Evolutionary conservation across 2,888 invertebrate species (phyloP).

Genomic region (Stenodema calcarata): DNA sequence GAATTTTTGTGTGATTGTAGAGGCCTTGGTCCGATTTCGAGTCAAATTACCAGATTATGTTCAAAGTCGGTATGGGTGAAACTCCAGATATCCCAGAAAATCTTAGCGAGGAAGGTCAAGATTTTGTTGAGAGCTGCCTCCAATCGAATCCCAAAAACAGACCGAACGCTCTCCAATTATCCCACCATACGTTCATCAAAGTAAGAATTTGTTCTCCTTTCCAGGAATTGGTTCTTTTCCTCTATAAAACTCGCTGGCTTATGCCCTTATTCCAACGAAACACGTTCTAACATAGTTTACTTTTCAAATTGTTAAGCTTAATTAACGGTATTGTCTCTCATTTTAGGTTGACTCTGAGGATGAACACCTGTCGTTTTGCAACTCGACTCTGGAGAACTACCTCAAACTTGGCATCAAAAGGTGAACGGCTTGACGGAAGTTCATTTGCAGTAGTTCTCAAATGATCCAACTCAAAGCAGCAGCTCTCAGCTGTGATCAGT

Average conservation of each 20-base stretch:
- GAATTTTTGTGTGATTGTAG: slow-evolving; percentile 64
- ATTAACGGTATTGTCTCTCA: neutral
- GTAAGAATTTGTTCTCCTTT: no score
- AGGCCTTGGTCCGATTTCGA: slow-evolving; percentile 92
- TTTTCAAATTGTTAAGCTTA: neutral
- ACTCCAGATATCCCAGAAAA: slow-evolving; percentile 74
- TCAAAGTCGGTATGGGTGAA: slow-evolving; percentile 90
- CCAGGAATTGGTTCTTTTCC: no score
- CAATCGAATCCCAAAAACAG: slow-evolving; percentile 80
- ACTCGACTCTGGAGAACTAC: slow-evolving; percentile 57
- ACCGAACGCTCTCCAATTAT: slow-evolving; percentile 73
- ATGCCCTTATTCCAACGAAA: no score
- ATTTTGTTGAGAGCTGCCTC: slow-evolving; percentile 80
- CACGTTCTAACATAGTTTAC: neutral
- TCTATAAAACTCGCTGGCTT: no score
- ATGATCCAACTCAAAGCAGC: no score
- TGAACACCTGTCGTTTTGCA: slow-evolving; percentile 54
- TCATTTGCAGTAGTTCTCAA: no score
- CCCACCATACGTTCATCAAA: slow-evolving; percentile 75
- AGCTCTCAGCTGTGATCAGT: no score
- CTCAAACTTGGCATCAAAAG: slow-evolving; percentile 57
- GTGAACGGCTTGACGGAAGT: slow-evolving; percentile 22
- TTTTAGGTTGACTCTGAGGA: slow-evolving; percentile 56
- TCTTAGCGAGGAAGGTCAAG: slow-evolving; percentile 81
- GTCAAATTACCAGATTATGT: slow-evolving; percentile 82